phyloP scores from a whole-genome alignment of 2,888 invertebrate species.

The Pyrrhosoma nymphula region DNA sequence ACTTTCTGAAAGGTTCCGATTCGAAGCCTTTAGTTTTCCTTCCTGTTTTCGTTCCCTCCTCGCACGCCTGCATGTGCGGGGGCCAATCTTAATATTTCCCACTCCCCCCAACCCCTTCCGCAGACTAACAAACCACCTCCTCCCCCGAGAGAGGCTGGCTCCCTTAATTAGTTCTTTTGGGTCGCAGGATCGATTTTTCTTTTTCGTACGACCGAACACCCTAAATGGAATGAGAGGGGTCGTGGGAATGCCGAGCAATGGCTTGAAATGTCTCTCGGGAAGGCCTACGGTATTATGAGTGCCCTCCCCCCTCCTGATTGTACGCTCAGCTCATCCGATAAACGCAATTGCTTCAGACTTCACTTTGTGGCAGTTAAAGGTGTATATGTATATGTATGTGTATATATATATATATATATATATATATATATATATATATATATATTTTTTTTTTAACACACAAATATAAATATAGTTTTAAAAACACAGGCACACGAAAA shows the following conservation, averaged over 20 bases:
- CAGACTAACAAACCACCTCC: not conserved
- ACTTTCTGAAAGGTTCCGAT: constrained; percentile 43
- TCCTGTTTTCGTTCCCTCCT: not conserved
- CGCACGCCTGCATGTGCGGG: not conserved
- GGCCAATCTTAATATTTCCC: not conserved
- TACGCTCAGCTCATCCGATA: too few species aligned
- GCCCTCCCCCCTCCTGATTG: not conserved
- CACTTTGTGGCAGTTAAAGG: too few species aligned
- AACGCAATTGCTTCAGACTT: too few species aligned
- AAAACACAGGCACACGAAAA: too few species aligned
- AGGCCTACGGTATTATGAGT: too few species aligned
- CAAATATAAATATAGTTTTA: too few species aligned
- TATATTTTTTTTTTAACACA: too few species aligned
- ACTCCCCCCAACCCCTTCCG: not conserved
- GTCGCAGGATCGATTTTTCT: not conserved
- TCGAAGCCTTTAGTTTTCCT: not conserved
- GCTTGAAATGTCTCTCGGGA: not conserved
- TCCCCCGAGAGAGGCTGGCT: not conserved
- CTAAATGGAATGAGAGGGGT: not conserved
- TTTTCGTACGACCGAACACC: not conserved
- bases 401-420: too few species aligned
- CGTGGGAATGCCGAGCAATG: not conserved
- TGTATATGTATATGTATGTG: too few species aligned
- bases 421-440: too few species aligned
- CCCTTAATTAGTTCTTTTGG: not conserved